These are phyloP conservation scores for Coleophora flavipennella DNA, from an alignment of 2,888 invertebrate species.

Conservation along the genomic window DNA sequence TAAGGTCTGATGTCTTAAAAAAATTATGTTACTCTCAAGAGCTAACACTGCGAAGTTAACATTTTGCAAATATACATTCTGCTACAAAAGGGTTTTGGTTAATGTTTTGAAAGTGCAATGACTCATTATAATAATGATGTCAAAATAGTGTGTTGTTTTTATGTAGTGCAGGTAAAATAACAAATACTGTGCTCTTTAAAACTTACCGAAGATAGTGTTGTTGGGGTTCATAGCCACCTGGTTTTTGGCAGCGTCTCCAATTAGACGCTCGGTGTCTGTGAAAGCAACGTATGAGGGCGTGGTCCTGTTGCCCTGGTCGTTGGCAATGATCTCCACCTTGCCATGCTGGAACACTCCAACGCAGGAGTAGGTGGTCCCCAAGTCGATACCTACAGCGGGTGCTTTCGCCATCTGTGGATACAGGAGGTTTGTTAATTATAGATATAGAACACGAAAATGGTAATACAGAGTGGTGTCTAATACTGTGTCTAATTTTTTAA, in stretches of 20 bases:
- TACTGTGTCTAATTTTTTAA: too few relatives aligned
- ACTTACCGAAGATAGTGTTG: conserved; percentile 87
- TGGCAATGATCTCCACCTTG: conserved; percentile 92
- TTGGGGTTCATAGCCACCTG: conserved; percentile 91
- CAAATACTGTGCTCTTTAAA: background rate
- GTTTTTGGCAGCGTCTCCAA: conserved; percentile 88
- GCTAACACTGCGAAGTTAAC: too few relatives aligned
- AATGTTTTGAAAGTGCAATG: too few relatives aligned
- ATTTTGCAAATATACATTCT: too few relatives aligned
- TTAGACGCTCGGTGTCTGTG: conserved; percentile 86
- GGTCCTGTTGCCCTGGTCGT: conserved; percentile 92
- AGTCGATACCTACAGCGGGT: conserved; percentile 95
- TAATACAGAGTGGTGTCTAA: too few relatives aligned
- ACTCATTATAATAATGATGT: too few relatives aligned
- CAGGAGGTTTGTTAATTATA: background rate
- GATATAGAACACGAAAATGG: too few relatives aligned
- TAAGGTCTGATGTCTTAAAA: too few relatives aligned
- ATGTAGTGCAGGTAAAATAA: too few relatives aligned
- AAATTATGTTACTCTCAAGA: too few relatives aligned
- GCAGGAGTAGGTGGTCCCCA: conserved; percentile 96
- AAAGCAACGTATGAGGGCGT: conserved; percentile 90
- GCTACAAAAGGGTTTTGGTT: too few relatives aligned
- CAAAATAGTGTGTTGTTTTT: too few relatives aligned
- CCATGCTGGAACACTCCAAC: conserved; percentile 95
- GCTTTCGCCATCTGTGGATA: conserved; percentile 76